These are phyloP conservation scores for Drosophila anomelani DNA, from an alignment of 2,888 invertebrate species.

Conservation along the genomic window DNA sequence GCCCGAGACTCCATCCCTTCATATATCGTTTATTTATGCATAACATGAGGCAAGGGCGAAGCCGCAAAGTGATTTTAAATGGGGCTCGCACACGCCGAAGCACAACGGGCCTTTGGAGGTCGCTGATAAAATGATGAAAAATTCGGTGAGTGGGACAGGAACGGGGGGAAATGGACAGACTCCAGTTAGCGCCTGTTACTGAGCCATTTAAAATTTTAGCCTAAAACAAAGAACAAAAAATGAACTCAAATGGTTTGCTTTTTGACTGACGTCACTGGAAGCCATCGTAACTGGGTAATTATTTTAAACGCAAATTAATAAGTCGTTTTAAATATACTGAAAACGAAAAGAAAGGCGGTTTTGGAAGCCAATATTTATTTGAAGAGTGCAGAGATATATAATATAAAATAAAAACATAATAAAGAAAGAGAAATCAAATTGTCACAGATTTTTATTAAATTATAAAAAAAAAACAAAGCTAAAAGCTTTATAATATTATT, in stretches of 20 bases:
- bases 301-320: not conserved
- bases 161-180: not conserved
- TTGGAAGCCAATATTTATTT: too few species aligned
- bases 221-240: constrained; percentile 6
- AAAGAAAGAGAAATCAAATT: too few species aligned
- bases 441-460: too few species aligned
- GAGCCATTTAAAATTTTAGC: constrained; percentile 24
- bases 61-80: constrained; percentile 82
- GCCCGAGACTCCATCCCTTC: not conserved
- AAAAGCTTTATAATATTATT: not conserved
- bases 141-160: not conserved
- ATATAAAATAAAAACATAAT: not conserved
- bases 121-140: constrained; percentile 37
- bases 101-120: constrained; percentile 68
- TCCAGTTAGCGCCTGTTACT: constrained; percentile 18
- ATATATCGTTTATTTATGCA: constrained; percentile 80
- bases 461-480: too few species aligned
- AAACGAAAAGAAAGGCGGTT: not conserved
- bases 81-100: constrained; percentile 44
- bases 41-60: constrained; percentile 68
- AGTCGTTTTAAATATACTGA: too few species aligned
- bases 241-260: constrained; percentile 3
- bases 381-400: too few species aligned
- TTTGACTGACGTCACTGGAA: not conserved
- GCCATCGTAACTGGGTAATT: too few species aligned